Evolutionary conservation across 2,113 vertebrate genomes (phyloP).

Genomic region (Emberiza fucata): DNA sequence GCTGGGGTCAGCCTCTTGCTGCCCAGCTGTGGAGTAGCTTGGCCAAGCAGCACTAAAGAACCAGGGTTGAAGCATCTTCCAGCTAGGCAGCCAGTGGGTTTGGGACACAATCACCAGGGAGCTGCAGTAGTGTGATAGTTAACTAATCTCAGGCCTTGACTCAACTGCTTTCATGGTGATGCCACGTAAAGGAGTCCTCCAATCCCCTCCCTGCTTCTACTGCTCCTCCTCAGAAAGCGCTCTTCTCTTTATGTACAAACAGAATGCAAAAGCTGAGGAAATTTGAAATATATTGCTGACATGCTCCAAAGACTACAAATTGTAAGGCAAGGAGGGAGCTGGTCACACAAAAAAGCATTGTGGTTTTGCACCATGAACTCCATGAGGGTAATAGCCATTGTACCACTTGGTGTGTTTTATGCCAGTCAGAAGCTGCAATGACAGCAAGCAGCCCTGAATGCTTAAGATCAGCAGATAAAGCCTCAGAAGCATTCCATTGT

Average conservation of each 20-base stretch:
- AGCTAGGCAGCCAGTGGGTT: accelerated
- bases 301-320: not conserved
- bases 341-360: not conserved
- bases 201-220: not conserved
- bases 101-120: not conserved
- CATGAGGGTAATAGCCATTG: not conserved
- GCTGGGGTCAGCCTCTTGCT: not conserved
- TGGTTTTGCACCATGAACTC: not conserved
- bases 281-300: not conserved
- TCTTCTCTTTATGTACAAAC: not conserved
- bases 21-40: not conserved
- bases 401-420: not conserved
- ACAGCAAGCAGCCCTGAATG: not conserved
- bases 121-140: accelerated
- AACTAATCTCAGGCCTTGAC: not conserved
- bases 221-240: not conserved
- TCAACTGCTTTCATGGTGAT: not conserved
- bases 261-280: not conserved
- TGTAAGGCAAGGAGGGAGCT: not conserved
- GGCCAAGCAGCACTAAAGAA: not conserved
- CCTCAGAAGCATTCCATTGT: not conserved
- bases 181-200: not conserved
- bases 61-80: not conserved
- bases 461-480: not conserved
- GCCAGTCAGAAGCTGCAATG: not conserved